These are phyloP conservation scores for Limnothrissa miodon DNA, from an alignment of 2,113 vertebrate genomes.

Conservation along the genomic window DNA sequence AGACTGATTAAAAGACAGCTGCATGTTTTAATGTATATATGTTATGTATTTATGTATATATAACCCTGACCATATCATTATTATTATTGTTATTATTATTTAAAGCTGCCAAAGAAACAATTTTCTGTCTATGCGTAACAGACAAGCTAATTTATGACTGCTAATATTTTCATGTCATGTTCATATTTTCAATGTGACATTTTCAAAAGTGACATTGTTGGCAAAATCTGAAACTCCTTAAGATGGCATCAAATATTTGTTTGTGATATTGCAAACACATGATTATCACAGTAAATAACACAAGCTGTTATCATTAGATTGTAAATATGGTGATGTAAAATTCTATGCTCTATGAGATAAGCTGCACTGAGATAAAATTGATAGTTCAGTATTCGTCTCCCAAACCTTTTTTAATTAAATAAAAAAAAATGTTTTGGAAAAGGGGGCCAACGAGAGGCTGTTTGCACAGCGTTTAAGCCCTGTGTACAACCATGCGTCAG, in stretches of 20 bases:
- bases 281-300: neutral
- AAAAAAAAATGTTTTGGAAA: neutral
- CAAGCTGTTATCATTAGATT: neutral
- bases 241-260: neutral
- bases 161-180: too few species aligned
- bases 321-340: neutral
- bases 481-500: neutral
- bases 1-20: neutral
- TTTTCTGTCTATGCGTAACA: neutral
- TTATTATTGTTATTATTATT: neutral
- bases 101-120: neutral
- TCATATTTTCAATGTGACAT: neutral
- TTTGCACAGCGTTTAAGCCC: conserved; percentile 8
- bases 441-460: neutral
- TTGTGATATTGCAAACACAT: neutral
- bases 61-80: too few species aligned
- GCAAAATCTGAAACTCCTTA: neutral
- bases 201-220: neutral
- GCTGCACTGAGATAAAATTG: neutral
- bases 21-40: neutral
- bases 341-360: conserved; percentile 5
- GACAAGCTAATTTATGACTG: neutral
- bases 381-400: neutral
- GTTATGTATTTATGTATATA: too few species aligned
- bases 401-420: neutral